Evolutionary conservation across 1,140 invertebrate species (phyloP).

Genomic region (Lerema accius): DNA sequence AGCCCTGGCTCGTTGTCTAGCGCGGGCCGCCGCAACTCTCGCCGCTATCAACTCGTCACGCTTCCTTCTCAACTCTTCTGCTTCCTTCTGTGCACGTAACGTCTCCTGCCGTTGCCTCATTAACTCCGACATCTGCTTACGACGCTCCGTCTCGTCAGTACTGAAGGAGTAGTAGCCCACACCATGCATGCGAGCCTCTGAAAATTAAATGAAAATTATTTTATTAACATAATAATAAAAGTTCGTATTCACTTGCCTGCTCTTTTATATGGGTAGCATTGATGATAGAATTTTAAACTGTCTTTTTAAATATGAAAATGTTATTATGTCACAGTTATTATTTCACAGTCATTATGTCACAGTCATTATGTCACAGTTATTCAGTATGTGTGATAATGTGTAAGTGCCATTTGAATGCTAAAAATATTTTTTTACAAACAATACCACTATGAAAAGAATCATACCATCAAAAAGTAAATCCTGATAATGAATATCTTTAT

Average conservation of each 20-base stretch:
- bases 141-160: constrained; percentile 89
- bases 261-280: no score
- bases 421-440: no score
- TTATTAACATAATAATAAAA: no score
- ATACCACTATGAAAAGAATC: constrained; percentile 6
- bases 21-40: constrained; percentile 89
- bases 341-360: no score
- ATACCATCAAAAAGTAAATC: constrained; percentile 93
- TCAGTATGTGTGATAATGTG: no score
- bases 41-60: constrained; percentile 88
- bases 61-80: constrained; percentile 85
- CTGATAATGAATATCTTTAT: constrained; percentile 92
- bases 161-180: constrained; percentile 95
- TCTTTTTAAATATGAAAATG: no score
- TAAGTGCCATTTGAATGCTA: no score
- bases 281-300: no score
- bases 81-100: constrained; percentile 85
- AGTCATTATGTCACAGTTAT: no score
- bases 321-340: no score
- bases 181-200: constrained; percentile 94
- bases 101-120: constrained; percentile 89
- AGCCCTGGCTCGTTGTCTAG: constrained; percentile 89
- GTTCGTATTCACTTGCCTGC: no score
- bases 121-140: constrained; percentile 90
- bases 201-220: constrained; percentile 48